These are phyloP conservation scores for Cerceris rybyensis DNA, from an alignment of 2,888 invertebrate genomes.

Conservation along the genomic window DNA sequence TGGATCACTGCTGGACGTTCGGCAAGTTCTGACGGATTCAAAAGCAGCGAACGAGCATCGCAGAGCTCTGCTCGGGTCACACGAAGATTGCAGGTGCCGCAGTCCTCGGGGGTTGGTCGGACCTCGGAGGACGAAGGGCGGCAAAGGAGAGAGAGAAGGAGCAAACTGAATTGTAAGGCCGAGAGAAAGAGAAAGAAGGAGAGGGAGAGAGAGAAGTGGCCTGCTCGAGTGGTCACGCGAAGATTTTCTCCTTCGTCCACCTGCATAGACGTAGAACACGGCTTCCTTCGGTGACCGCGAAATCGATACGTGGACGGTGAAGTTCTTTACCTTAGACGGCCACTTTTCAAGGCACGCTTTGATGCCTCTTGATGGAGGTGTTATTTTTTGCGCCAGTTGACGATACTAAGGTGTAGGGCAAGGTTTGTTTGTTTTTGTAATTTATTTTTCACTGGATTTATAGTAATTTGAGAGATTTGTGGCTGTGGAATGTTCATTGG, in stretches of 20 bases:
- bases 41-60: constrained; percentile 56
- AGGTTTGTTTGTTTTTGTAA: too few relatives aligned
- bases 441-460: too few relatives aligned
- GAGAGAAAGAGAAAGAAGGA: constrained; percentile 36
- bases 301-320: constrained; percentile 70
- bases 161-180: too few relatives aligned
- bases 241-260: constrained; percentile 69
- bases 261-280: constrained; percentile 63
- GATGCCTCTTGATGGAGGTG: not conserved
- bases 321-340: constrained; percentile 67
- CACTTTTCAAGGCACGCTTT: constrained; percentile 53
- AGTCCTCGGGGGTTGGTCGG: constrained; percentile 76
- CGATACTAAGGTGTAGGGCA: not conserved
- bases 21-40: constrained; percentile 10
- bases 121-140: constrained; percentile 64
- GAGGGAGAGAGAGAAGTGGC: constrained; percentile 44
- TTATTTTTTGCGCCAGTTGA: not conserved
- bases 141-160: constrained; percentile 48
- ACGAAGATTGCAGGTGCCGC: constrained; percentile 76
- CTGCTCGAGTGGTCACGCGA: constrained; percentile 75
- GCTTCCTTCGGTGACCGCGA: constrained; percentile 55
- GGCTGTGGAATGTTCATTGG: too few relatives aligned
- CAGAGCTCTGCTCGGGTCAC: constrained; percentile 57
- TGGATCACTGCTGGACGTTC: constrained; percentile 5
- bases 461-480: too few relatives aligned